Base-by-base conservation (phyloP, 2,888 invertebrate genomes). In the Agonopterix subpropinquella region DNA sequence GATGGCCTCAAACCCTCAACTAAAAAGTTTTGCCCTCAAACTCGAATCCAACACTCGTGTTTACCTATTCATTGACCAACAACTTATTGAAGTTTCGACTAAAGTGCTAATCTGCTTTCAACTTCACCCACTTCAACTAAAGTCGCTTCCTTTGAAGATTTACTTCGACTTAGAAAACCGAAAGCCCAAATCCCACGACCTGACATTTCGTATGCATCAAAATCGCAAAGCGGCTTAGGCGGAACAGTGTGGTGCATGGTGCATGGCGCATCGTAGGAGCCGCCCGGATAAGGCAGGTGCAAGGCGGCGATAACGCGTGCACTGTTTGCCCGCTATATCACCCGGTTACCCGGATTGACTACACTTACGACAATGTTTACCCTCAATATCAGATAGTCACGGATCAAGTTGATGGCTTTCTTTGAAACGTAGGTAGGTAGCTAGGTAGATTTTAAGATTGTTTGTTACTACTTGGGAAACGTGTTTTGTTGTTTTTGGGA, bases 191-290 rank as follows among this genome's bases (percentile, higher is more conserved):
- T 28, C 11, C 44, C 28, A 15, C 43, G 36, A 36, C 49, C 52
- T 50, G 47, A 52, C 45, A 52, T 52, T 69, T 62, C 64, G 55
- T 66, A 75, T 77, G 74, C 74, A 78, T 77, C 74, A 72, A 72
- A 80, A 72, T 71, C 72, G 59, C 58, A 77, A 81, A 81, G 73
- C 80, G 68, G 79, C 79, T 82, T 78, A 81, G 58, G 59, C 48
- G 59, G 53, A 48, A 53, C 60, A 45, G 49, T 52, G 53, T 45
- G 49, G 28, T 37, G 28, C 28, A 28, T 28, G 45, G 46, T 43
- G 42, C 42, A 47, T 42, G 15, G 36, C 18, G 10, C 39, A 35
- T 47, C 43, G 11, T 39, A 47, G 52, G 46, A 53, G 52, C 49
- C 56, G 50, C 49, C 56, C 62, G 73, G 70, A 70, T 75, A 73